Percentiles rank a stretch among this genome's conserved stretches.
Evolutionary conservation across 1,140 invertebrate genomes (phyloP).

Genomic region (Diachasma alloeum): DNA sequence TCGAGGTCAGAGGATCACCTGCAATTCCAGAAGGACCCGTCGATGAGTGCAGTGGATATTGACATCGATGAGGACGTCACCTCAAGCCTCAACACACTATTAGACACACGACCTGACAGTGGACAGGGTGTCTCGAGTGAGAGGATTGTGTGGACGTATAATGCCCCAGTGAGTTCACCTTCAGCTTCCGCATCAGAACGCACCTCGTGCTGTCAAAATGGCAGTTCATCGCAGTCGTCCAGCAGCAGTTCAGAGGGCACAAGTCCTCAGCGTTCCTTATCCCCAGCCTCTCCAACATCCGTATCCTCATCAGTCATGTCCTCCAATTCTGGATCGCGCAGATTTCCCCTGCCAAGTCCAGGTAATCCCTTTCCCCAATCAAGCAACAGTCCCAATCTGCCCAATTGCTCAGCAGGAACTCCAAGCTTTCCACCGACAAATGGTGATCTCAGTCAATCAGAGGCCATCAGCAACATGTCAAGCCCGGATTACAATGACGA

Average conservation of each 20-base stretch:
- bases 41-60: conserved; percentile 83
- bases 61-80: conserved; percentile 93
- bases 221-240: conserved; percentile 65
- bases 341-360: conserved; percentile 54
- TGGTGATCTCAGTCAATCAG: conserved; percentile 77
- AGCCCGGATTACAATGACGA: conserved; percentile 87
- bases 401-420: conserved; percentile 35
- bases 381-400: background rate
- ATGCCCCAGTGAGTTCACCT: conserved; percentile 74
- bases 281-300: conserved; percentile 82
- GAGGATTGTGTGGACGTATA: conserved; percentile 91
- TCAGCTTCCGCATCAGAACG: conserved; percentile 55
- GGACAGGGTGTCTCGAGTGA: conserved; percentile 66
- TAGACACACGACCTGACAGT: conserved; percentile 81
- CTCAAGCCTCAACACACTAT: conserved; percentile 87
- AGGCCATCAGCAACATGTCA: conserved; percentile 86
- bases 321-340: conserved; percentile 69
- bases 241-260: conserved; percentile 73
- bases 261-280: conserved; percentile 74
- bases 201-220: conserved; percentile 63
- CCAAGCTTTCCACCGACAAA: conserved; percentile 57
- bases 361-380: conserved; percentile 43
- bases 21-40: conserved; percentile 78
- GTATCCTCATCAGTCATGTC: conserved; percentile 88
- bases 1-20: conserved; percentile 88